A percentile compares a stretch with the other conserved stretches of the same genome.
Conservation (phyloP, 2,797 vertebrate species). For the Pseudopleuronectes americanus region DNA sequence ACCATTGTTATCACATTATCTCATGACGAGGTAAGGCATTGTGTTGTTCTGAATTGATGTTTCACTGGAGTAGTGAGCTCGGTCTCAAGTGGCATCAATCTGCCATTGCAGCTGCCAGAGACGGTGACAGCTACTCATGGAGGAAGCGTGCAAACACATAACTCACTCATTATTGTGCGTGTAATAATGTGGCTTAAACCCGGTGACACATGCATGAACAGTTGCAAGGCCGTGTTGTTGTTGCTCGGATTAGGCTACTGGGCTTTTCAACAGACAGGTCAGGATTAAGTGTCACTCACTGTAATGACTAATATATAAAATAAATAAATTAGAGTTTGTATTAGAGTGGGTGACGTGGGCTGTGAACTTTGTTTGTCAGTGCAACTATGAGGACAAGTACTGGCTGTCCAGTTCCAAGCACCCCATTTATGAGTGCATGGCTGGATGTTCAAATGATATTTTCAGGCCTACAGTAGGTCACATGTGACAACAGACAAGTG, state of each 20-base stretch:
- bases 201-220: slow-evolving; percentile 1
- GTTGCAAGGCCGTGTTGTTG: slow-evolving; percentile 4
- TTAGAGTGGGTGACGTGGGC: background rate
- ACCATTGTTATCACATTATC: slow-evolving; percentile 40
- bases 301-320: background rate
- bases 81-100: slow-evolving; percentile 35
- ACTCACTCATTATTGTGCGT: slow-evolving; percentile 25
- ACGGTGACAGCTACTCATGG: slow-evolving; percentile 29
- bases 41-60: slow-evolving; percentile 34
- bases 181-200: slow-evolving; percentile 28
- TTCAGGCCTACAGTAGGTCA: slow-evolving; percentile 52
- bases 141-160: slow-evolving; percentile 50
- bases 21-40: slow-evolving; percentile 9
- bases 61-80: slow-evolving; percentile 21
- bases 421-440: slow-evolving; percentile 13
- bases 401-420: slow-evolving; percentile 19
- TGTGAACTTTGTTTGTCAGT: slow-evolving; percentile 21
- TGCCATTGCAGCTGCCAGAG: slow-evolving; percentile 26
- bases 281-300: slow-evolving; percentile 38
- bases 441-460: slow-evolving; percentile 35
- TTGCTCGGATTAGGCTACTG: slow-evolving; percentile 22
- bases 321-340: slow-evolving; percentile 25
- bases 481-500: slow-evolving; percentile 49
- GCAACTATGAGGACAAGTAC: background rate
- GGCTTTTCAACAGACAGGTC: slow-evolving; percentile 40